Evolutionary conservation across 2,888 invertebrate species (phyloP), one percentile per base, ranked within the genome.

Genomic region (Lissonota sp.): DNA sequence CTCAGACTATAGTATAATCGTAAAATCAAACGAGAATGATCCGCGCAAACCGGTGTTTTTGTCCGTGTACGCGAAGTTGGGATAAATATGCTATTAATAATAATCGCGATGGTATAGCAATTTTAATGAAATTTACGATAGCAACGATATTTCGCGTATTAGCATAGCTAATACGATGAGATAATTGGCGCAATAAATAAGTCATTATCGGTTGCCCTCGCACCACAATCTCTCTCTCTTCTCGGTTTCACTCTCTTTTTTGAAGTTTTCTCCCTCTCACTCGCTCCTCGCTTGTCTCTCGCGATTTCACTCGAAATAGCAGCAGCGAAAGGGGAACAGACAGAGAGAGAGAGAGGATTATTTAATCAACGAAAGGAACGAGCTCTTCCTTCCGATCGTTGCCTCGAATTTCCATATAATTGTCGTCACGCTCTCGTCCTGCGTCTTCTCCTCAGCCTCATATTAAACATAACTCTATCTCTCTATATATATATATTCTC

Each of bases 111-210:
- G 53, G 10, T 75, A n/a, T n/a, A 83, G 84, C 83, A 87, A 89
- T 89, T 88, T 87, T 84, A 83, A 84, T 79, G 85, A 84, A 87
- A 88, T 88, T 89, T 87, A 87, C 84, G 86, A 87, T 84, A 79
- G 64, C 69, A 66, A 79, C 83, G 85, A 87, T 85, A 84, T 84
- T 83, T 80, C 81, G 70, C 72, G 85, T 83, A 86, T 84, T 86
- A 83, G 84, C 88, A 87, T 85, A 86, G 86, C 87, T 90, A 89
- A 91, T 90, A 88, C 88, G 87, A 84, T 87, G 86, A 87, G 88
- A 87, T 90, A 91, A 91, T 91, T 91, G 90, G 88, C 86, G 90
- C 89, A 90, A 92, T 92, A 91, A 92, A 92, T 90, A 91, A 92
- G 90, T 91, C 88, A 92, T 92, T 91, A 91, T 89, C 89, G 89